Conservation (phyloP, 2,113 vertebrate species). For the Nannospalax galili region DNA sequence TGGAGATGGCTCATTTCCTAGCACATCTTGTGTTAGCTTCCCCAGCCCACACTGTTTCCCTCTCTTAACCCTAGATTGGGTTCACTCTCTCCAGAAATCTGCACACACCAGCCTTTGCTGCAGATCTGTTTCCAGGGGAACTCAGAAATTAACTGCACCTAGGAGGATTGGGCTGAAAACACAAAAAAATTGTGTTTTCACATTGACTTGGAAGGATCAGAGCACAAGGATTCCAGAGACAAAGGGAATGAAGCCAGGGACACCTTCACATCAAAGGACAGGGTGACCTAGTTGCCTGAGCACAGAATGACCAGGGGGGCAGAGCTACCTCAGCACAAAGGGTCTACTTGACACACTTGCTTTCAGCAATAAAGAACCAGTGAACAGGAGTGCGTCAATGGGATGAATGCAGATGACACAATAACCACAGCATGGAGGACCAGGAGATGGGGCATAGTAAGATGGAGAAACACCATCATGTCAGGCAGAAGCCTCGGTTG, state of each 20-base stretch:
- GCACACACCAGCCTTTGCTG: not conserved
- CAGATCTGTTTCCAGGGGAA: constrained; percentile 64
- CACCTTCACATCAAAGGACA: constrained; percentile 18
- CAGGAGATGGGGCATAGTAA: not conserved
- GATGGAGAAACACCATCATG: not conserved
- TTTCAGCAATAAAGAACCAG: constrained; percentile 14
- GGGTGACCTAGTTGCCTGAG: constrained; percentile 71
- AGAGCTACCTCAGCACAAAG: constrained; percentile 41
- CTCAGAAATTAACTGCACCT: not conserved
- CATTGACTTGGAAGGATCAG: constrained; percentile 31
- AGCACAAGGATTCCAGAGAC: constrained; percentile 44
- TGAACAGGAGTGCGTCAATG: not conserved
- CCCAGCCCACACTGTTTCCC: not conserved
- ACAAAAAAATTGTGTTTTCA: constrained; percentile 13
- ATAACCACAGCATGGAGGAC: not conserved
- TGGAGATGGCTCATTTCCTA: not conserved
- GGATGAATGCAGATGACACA: not conserved
- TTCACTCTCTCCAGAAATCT: not conserved
- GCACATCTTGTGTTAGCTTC: no score
- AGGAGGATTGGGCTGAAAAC: not conserved
- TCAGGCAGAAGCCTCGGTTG: not conserved
- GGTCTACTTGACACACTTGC: constrained; percentile 24
- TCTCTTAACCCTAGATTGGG: not conserved
- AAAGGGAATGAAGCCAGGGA: constrained; percentile 63
- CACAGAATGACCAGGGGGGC: constrained; percentile 49